Percentiles rank a stretch among this genome's conserved stretches.
Evolutionary conservation across 92 coral and sea anemone genomes (phyloP).

Genomic region (Zoanthus solanderi): DNA sequence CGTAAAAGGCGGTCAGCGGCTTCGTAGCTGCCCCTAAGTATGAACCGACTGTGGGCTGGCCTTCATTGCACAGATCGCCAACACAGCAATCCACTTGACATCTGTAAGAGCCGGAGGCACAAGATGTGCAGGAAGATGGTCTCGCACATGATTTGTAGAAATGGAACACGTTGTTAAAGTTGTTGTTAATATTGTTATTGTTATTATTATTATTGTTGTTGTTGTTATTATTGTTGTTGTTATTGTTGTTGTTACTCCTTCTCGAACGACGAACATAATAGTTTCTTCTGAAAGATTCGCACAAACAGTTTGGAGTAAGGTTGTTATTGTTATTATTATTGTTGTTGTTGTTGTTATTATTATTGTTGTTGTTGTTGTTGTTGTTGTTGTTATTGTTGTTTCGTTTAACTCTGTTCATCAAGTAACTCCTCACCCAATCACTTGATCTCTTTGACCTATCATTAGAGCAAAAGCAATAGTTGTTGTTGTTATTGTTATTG

Average conservation of each 20-base stretch:
- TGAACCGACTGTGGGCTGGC: background rate
- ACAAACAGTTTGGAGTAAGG: constrained; percentile 2
- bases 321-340: constrained; percentile 29
- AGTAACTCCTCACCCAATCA: background rate
- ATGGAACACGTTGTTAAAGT: constrained; percentile 22
- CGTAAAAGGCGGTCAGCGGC: constrained; percentile 32
- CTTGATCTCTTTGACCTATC: background rate
- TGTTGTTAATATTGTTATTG: background rate
- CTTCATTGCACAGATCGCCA: constrained; percentile 31
- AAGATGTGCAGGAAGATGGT: constrained; percentile 28
- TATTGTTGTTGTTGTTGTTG: constrained; percentile 26
- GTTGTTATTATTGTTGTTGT: constrained; percentile 32
- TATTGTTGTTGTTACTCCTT: constrained; percentile 31
- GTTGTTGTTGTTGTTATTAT: constrained; percentile 21
- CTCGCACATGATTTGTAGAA: constrained; percentile 34
- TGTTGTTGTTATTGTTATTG: background rate
- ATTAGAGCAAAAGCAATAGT: background rate
- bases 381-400: constrained; percentile 44
- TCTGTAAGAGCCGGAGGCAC: constrained; percentile 28
- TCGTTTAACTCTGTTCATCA: constrained; percentile 3
- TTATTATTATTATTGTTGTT: constrained; percentile 29
- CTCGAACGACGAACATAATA: background rate
- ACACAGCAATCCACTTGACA: constrained; percentile 34
- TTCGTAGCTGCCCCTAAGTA: background rate
- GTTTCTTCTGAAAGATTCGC: constrained; percentile 28